Base-by-base conservation (phyloP, 2,888 invertebrate species). In the Mayetiola destructor region DNA sequence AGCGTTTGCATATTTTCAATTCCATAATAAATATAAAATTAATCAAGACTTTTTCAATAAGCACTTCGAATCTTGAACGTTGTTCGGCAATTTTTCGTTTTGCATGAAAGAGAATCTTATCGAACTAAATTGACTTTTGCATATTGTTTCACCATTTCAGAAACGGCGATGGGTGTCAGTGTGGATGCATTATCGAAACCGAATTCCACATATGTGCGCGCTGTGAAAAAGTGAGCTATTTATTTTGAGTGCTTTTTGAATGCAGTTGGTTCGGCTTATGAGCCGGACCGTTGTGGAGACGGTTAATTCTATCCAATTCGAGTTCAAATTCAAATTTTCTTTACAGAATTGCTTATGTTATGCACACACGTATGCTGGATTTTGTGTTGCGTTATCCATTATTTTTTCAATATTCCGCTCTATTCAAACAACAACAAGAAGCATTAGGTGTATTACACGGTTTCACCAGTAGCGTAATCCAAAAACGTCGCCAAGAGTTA, bases 81-180 rank as follows among this genome's bases (percentile, higher is more conserved):
- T n/a, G n/a, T n/a, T n/a, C n/a, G n/a, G n/a, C n/a, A n/a, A n/a
- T n/a, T n/a, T n/a, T n/a, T n/a, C n/a, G n/a, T n/a, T n/a, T n/a
- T n/a, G n/a, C n/a, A n/a, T n/a, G n/a, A n/a, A n/a, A n/a, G n/a
- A 10, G 18, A 16, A 75, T 9, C 32, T 32, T 12, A 32, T 9
- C 32, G n/a, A 37, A 37, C 5, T 37, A n/a, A n/a, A 12, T 14
- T 37, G 8, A 37, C 23, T 12, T 42, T 42, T 6, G 42, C n/a
- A 2, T 42, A 4, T 57, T 23, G 23, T 42, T 39, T 39, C 20
- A 39, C 12, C n/a, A n/a, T 40, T 40, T 12, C 73, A 86, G 90
- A 91, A 73, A 83, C 88, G 6, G 85, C 91, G 12, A 92, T 92
- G 90, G 91, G 90, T 0, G 78, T 81, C 10, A 77, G 78, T 29